These are phyloP conservation scores for Lineus longissimus DNA, from an alignment of 1,140 invertebrate species.

Conservation along the genomic window DNA sequence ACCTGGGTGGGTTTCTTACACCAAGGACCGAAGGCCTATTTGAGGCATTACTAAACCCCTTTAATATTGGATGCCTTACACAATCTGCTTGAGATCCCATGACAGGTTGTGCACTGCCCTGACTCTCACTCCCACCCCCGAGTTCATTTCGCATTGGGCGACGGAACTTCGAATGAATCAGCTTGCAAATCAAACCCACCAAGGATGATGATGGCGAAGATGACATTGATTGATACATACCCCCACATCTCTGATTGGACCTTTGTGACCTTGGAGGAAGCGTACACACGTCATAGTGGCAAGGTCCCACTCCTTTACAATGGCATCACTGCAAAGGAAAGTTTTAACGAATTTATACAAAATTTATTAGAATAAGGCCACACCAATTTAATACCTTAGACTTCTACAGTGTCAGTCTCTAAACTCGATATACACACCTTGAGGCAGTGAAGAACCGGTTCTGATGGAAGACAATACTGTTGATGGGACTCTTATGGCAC, in stretches of 20 bases:
- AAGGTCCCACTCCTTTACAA: slow-evolving; percentile 44
- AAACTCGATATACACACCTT: slow-evolving; percentile 22
- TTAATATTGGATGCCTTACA: no score
- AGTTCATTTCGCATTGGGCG: no score
- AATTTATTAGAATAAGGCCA: background rate
- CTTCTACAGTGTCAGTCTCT: background rate
- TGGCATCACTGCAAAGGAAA: slow-evolving; percentile 34
- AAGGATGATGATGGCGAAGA: no score
- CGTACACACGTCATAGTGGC: slow-evolving; percentile 45
- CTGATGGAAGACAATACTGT: slow-evolving; percentile 30
- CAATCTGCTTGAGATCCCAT: no score
- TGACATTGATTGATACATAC: no score
- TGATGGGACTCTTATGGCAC: slow-evolving; percentile 34
- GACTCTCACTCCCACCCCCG: no score
- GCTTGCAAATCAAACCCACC: no score
- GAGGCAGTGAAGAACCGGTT: slow-evolving; percentile 43
- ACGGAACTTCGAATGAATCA: no score
- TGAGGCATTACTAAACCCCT: no score
- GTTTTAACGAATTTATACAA: background rate
- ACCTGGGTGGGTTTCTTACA: no score
- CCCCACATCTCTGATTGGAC: slow-evolving; percentile 14
- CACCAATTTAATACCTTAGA: background rate
- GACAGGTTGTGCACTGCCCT: no score
- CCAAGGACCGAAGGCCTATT: no score
- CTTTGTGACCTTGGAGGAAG: slow-evolving; percentile 41